Conservation (phyloP, 2,888 invertebrate genomes). For the Galerucella calmariensis region DNA sequence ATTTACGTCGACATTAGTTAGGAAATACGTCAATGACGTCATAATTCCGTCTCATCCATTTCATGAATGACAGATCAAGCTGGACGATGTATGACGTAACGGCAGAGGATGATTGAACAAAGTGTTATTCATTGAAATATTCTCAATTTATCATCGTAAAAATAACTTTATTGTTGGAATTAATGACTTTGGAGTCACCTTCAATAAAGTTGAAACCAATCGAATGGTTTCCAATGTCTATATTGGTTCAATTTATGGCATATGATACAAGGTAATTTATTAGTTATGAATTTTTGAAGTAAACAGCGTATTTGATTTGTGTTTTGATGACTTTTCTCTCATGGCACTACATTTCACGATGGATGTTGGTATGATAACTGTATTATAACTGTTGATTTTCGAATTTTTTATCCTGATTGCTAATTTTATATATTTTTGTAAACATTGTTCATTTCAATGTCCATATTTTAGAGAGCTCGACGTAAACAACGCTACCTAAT, state of each 20-base stretch:
- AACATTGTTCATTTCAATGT: conserved; percentile 1
- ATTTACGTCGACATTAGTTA: too few relatives aligned
- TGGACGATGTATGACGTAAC: too few relatives aligned
- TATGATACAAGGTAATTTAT: conserved; percentile 3
- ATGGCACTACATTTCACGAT: not conserved
- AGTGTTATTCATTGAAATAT: too few relatives aligned
- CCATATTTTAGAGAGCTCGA: not conserved
- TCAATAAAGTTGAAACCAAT: not conserved
- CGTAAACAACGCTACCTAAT: not conserved
- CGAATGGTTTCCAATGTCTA: not conserved
- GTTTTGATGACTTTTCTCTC: conserved; percentile 12
- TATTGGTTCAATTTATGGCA: not conserved
- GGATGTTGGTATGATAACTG: not conserved
- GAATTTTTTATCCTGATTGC: not conserved
- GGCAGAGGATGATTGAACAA: too few relatives aligned
- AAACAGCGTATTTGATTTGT: conserved; percentile 10
- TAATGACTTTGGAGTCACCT: not conserved
- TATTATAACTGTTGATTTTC: not conserved
- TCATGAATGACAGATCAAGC: too few relatives aligned
- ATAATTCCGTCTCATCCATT: too few relatives aligned
- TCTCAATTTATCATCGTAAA: too few relatives aligned
- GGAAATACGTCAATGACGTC: too few relatives aligned
- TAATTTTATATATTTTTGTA: not conserved
- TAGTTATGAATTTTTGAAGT: conserved; percentile 9
- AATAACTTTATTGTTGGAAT: too few relatives aligned